phyloP scores from a whole-genome alignment of 2,797 vertebrate genomes.

The Enteromius argenteus region DNA sequence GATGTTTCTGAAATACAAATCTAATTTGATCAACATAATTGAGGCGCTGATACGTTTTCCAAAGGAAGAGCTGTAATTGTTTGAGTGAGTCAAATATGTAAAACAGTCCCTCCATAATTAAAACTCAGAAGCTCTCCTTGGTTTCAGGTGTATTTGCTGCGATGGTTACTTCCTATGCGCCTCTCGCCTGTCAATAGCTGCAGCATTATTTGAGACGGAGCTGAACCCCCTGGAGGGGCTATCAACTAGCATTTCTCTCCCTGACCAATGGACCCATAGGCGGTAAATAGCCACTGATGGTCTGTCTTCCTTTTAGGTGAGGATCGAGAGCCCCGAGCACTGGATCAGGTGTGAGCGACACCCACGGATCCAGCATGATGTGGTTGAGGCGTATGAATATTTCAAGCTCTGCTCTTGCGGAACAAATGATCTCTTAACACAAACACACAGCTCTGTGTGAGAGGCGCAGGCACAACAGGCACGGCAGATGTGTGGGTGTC shows the following conservation, averaged over 20 bases:
- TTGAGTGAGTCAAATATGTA: slow-evolving; percentile 34
- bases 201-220: slow-evolving; percentile 38
- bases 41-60: slow-evolving; percentile 25
- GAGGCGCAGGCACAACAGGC: slow-evolving; percentile 27
- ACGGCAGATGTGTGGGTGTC: slow-evolving; percentile 35
- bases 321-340: slow-evolving; percentile 19
- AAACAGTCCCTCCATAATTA: slow-evolving; percentile 20
- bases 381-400: slow-evolving; percentile 52
- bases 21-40: slow-evolving; percentile 48
- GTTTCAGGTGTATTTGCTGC: slow-evolving; percentile 11
- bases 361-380: slow-evolving; percentile 37
- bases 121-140: not conserved
- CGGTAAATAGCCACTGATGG: slow-evolving; percentile 43
- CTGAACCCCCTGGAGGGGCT: slow-evolving; percentile 26
- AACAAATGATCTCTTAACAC: slow-evolving; percentile 51
- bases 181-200: slow-evolving; percentile 22
- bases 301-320: slow-evolving; percentile 32
- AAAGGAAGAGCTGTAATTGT: slow-evolving; percentile 33
- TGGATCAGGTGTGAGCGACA: slow-evolving; percentile 39
- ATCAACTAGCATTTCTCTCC: slow-evolving; percentile 39
- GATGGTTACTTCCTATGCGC: not conserved
- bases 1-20: slow-evolving; percentile 47
- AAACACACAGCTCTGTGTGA: slow-evolving; percentile 23
- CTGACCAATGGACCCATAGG: slow-evolving; percentile 38
- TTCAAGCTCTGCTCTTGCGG: slow-evolving; percentile 52